Conservation (phyloP, 2,113 vertebrate genomes). For the Manacus vitellinus region DNA sequence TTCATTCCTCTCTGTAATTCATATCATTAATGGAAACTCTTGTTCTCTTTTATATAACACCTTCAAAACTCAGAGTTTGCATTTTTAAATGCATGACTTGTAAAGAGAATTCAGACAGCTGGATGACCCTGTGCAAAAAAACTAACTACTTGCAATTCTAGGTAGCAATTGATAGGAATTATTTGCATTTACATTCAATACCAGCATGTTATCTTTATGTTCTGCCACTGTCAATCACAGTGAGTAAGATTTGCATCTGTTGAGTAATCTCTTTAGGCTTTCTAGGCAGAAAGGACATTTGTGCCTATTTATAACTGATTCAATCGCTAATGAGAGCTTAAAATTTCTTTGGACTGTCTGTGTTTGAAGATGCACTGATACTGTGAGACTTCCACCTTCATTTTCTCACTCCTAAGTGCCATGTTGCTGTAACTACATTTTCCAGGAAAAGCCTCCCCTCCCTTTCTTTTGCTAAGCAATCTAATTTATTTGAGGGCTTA, state of each 20-base stretch:
- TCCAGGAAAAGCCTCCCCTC: background rate
- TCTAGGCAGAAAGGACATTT: background rate
- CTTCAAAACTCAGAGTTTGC: background rate
- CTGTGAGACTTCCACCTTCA: background rate
- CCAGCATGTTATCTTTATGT: background rate
- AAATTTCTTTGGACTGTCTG: background rate
- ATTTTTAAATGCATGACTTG: background rate
- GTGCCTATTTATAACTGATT: conserved; percentile 43
- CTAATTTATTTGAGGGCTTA: background rate
- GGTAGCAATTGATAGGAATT: background rate
- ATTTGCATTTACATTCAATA: background rate
- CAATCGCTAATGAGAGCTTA: conserved; percentile 15
- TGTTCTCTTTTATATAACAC: background rate
- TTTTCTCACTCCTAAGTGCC: background rate
- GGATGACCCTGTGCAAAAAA: background rate
- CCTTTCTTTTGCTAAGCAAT: background rate
- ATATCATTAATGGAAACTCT: background rate
- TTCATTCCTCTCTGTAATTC: conserved; percentile 1
- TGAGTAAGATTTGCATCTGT: background rate
- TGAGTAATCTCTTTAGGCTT: background rate
- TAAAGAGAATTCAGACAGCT: conserved; percentile 10
- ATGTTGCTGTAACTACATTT: background rate
- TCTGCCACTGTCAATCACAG: background rate
- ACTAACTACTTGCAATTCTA: background rate
- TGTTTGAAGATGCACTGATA: background rate